Percentiles rank a stretch among this genome's conserved stretches.
These are phyloP conservation scores for Gasteruption jaculator DNA, from an alignment of 2,888 invertebrate genomes.

Conservation along the genomic window DNA sequence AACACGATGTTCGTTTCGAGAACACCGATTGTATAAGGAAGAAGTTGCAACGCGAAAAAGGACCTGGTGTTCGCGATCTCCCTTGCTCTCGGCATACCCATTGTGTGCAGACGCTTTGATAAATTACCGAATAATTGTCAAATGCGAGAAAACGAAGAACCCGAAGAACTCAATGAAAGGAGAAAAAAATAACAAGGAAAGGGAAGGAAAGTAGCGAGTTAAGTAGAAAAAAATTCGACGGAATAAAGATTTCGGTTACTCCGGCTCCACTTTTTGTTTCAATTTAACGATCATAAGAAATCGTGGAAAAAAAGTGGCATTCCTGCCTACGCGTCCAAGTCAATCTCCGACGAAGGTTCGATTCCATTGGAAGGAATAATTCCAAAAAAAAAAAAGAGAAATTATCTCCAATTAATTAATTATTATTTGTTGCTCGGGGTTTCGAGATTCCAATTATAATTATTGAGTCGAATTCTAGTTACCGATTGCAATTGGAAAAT, in stretches of 20 bases:
- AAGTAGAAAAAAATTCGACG: constrained; percentile 7
- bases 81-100: constrained; percentile 38
- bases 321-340: too few species aligned
- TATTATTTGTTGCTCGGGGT: too few species aligned
- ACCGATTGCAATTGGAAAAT: too few species aligned
- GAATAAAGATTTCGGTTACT: constrained; percentile 18
- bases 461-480: too few species aligned
- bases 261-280: too few species aligned
- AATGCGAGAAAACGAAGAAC: constrained; percentile 41
- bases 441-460: too few species aligned
- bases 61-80: constrained; percentile 29
- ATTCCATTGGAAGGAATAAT: too few species aligned
- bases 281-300: too few species aligned
- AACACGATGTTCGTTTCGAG: constrained; percentile 21
- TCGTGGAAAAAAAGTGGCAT: too few species aligned
- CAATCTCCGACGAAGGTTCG: too few species aligned
- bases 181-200: constrained; percentile 3
- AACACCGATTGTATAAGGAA: constrained; percentile 34
- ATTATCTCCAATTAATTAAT: too few species aligned
- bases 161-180: constrained; percentile 19
- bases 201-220: constrained; percentile 11
- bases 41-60: constrained; percentile 12
- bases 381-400: too few species aligned
- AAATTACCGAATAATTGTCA: constrained; percentile 53
- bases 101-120: constrained; percentile 50